Percentiles rank a stretch among this genome's conserved stretches.
Evolutionary conservation across 2,888 invertebrate species (phyloP).

Genomic region (Pheosia gnoma): DNA sequence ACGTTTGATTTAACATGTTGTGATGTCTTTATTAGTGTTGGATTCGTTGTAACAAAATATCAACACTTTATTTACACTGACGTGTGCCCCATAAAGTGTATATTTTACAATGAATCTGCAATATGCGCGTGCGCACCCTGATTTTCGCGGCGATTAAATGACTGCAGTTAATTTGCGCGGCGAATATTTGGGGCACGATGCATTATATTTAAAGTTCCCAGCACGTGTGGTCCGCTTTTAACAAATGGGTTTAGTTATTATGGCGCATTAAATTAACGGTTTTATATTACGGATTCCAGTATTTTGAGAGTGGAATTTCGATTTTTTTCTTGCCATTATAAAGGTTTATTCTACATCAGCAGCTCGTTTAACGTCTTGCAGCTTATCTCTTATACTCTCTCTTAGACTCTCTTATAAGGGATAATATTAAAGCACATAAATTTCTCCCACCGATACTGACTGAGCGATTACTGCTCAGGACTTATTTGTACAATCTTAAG

Average conservation of each 20-base stretch:
- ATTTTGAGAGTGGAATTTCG: background rate
- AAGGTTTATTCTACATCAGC: too few species aligned
- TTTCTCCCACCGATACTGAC: too few species aligned
- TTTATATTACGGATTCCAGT: background rate
- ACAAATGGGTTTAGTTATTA: background rate
- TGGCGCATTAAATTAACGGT: background rate
- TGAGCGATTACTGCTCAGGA: too few species aligned
- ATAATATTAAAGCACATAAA: too few species aligned
- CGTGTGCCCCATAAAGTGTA: background rate
- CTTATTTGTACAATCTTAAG: too few species aligned
- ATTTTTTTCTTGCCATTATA: background rate
- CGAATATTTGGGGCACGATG: constrained; percentile 1
- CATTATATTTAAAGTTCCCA: background rate
- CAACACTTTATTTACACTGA: too few species aligned
- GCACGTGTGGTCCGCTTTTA: background rate
- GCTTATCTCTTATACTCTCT: too few species aligned
- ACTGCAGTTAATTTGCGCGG: background rate
- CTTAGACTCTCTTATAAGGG: too few species aligned
- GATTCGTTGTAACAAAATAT: background rate
- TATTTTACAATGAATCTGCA: background rate
- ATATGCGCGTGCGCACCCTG: background rate
- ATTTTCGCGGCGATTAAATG: background rate
- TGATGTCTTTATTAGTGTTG: too few species aligned
- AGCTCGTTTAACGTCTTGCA: too few species aligned
- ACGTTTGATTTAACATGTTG: too few species aligned